Conservation (phyloP, 1,140 invertebrate genomes). For the Phenacoccus solenopsis region DNA sequence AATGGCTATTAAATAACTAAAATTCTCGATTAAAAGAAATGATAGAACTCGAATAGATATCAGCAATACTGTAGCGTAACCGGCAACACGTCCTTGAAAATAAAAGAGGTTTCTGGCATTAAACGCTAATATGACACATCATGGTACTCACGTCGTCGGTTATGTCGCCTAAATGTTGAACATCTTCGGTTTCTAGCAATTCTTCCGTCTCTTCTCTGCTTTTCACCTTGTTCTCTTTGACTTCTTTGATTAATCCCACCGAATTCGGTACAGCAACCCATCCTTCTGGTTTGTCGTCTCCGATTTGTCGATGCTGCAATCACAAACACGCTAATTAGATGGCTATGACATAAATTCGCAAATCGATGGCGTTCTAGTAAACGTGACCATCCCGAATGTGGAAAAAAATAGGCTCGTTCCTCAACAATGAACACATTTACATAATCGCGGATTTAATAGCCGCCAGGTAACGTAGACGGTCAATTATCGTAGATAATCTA, state of each 20-base stretch:
- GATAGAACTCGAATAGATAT: too few species aligned
- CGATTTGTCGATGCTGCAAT: conserved; percentile 33
- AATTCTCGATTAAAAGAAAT: too few species aligned
- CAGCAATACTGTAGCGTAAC: too few species aligned
- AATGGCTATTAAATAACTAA: too few species aligned
- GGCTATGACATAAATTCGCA: too few species aligned
- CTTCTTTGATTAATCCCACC: conserved; percentile 52
- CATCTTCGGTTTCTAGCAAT: conserved; percentile 64
- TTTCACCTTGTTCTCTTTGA: conserved; percentile 60
- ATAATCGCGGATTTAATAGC: neutral
- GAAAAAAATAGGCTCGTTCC: neutral
- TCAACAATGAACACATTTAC: neutral
- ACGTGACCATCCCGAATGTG: neutral
- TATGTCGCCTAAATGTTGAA: conserved; percentile 64
- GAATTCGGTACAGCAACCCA: neutral
- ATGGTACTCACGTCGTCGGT: conserved; percentile 65
- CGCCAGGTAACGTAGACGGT: neutral
- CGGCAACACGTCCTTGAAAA: too few species aligned
- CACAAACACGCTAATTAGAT: too few species aligned
- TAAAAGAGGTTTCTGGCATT: too few species aligned
- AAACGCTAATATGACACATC: too few species aligned
- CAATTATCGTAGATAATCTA: conserved; percentile 14
- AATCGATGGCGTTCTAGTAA: too few species aligned
- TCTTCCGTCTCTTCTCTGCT: conserved; percentile 72
- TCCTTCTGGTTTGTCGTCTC: conserved; percentile 33